Evolutionary conservation across 2,888 invertebrate species (phyloP).

Genomic region (Malthinus seriepunctatus): DNA sequence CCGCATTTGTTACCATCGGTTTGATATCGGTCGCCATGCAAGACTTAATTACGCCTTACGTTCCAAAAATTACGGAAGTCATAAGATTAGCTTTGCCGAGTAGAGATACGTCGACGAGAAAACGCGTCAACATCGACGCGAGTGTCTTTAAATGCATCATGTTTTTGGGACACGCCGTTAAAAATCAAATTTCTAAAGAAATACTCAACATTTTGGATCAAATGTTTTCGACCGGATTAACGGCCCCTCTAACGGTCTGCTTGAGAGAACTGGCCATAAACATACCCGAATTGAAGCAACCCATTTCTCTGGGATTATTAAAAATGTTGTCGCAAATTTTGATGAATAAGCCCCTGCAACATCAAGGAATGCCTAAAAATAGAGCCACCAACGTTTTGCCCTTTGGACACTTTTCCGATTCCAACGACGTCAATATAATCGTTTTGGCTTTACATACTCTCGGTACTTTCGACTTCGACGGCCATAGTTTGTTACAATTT

Average conservation of each 20-base stretch:
- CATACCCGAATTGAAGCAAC: constrained; percentile 83
- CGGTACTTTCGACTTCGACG: constrained; percentile 81
- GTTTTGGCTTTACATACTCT: constrained; percentile 92
- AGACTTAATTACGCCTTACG: constrained; percentile 75
- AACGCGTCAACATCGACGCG: constrained; percentile 76
- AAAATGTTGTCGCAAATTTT: constrained; percentile 89
- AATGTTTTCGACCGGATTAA: constrained; percentile 91
- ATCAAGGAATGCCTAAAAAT: constrained; percentile 78
- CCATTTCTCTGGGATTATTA: constrained; percentile 91
- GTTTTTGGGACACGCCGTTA: constrained; percentile 83
- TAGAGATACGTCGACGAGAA: constrained; percentile 76
- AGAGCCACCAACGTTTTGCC: constrained; percentile 56
- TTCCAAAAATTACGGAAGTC: constrained; percentile 82
- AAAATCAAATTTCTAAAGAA: constrained; percentile 74
- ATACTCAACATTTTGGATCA: constrained; percentile 85
- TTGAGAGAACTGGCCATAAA: constrained; percentile 86
- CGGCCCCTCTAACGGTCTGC: constrained; percentile 88
- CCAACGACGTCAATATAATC: constrained; percentile 77
- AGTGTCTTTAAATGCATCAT: constrained; percentile 94
- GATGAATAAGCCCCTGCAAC: constrained; percentile 83
- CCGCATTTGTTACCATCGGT: constrained; percentile 89
- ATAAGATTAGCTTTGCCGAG: constrained; percentile 60
- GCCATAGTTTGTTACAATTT: constrained; percentile 88
- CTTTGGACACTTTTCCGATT: constrained; percentile 58
- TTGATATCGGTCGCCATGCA: constrained; percentile 88